Evolutionary conservation across 2,888 invertebrate species (phyloP).

Genomic region (Hypena proboscidalis): DNA sequence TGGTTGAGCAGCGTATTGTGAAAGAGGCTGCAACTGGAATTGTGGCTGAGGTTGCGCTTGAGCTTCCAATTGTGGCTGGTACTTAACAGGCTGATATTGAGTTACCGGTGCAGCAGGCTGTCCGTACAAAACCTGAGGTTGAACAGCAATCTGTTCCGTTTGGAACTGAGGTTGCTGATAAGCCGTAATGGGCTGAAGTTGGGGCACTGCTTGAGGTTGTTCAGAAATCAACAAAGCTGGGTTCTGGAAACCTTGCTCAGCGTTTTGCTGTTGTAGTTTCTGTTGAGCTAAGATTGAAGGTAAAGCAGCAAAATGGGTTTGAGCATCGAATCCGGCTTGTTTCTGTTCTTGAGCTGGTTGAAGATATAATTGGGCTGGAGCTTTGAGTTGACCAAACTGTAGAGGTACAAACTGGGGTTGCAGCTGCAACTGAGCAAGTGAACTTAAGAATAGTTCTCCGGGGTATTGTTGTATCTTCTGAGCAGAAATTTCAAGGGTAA

Average conservation of each 20-base stretch:
- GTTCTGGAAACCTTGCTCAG: slow-evolving; percentile 43
- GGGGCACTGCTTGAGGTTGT: slow-evolving; percentile 29
- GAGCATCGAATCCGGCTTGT: slow-evolving; percentile 66
- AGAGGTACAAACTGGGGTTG: slow-evolving; percentile 67
- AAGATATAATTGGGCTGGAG: slow-evolving; percentile 59
- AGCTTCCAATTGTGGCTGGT: slow-evolving; percentile 10
- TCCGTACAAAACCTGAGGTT: slow-evolving; percentile 29
- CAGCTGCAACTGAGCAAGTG: slow-evolving; percentile 67
- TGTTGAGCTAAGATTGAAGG: slow-evolving; percentile 73
- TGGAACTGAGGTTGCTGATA: slow-evolving; percentile 44
- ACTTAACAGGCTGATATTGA: slow-evolving; percentile 43
- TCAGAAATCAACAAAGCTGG: slow-evolving; percentile 56
- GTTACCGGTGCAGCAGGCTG: slow-evolving; percentile 34
- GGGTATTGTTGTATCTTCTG: slow-evolving; percentile 76
- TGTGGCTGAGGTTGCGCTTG: slow-evolving; percentile 17
- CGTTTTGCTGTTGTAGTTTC: slow-evolving; percentile 52
- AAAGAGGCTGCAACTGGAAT: slow-evolving; percentile 21
- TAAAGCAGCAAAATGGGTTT: slow-evolving; percentile 70
- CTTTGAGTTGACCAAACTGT: slow-evolving; percentile 52
- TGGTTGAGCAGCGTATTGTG: slow-evolving; percentile 16
- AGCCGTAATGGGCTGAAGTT: slow-evolving; percentile 40
- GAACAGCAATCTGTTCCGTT: slow-evolving; percentile 23
- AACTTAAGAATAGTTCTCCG: slow-evolving; percentile 69
- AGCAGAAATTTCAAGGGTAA: slow-evolving; percentile 71
- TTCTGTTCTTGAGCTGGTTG: slow-evolving; percentile 59